Evolutionary conservation across 2,888 invertebrate species (phyloP).

Genomic region (Ephialtes manifestator): DNA sequence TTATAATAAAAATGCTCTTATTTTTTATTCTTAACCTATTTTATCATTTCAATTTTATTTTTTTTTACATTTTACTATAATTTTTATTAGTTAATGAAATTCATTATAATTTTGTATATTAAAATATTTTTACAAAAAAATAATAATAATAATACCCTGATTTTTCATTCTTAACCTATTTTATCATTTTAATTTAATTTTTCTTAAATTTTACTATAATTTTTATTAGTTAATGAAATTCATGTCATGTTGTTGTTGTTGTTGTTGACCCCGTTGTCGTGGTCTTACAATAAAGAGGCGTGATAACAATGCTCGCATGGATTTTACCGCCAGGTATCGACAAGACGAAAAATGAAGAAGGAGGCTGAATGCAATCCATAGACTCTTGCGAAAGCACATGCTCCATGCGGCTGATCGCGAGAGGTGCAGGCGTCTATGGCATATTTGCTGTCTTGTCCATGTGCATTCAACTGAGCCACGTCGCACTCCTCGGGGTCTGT

Average conservation of each 20-base stretch:
- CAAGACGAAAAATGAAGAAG: constrained; percentile 38
- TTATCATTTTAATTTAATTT: too few relatives aligned
- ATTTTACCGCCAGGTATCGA: constrained; percentile 44
- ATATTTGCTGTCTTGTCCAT: constrained; percentile 58
- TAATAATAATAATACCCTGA: too few relatives aligned
- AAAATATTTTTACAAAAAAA: too few relatives aligned
- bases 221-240: too few relatives aligned
- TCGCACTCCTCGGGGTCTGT: background rate
- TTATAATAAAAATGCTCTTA: too few relatives aligned
- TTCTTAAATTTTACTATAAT: too few relatives aligned
- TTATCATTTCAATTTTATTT: too few relatives aligned
- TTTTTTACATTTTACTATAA: too few relatives aligned
- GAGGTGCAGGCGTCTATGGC: constrained; percentile 68
- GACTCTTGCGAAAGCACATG: constrained; percentile 66
- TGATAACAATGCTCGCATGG: constrained; percentile 60
- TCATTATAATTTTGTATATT: too few relatives aligned
- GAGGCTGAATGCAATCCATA: constrained; percentile 52
- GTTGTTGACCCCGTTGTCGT: constrained; percentile 38
- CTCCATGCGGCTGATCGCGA: constrained; percentile 24
- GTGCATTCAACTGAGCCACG: constrained; percentile 21
- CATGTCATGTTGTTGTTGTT: constrained; percentile 41
- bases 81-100: too few relatives aligned
- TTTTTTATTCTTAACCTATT: too few relatives aligned
- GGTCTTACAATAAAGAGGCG: constrained; percentile 55
- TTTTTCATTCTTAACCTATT: too few relatives aligned